Base-by-base conservation (phyloP, 2,113 vertebrate genomes). In the Murina feae region DNA sequence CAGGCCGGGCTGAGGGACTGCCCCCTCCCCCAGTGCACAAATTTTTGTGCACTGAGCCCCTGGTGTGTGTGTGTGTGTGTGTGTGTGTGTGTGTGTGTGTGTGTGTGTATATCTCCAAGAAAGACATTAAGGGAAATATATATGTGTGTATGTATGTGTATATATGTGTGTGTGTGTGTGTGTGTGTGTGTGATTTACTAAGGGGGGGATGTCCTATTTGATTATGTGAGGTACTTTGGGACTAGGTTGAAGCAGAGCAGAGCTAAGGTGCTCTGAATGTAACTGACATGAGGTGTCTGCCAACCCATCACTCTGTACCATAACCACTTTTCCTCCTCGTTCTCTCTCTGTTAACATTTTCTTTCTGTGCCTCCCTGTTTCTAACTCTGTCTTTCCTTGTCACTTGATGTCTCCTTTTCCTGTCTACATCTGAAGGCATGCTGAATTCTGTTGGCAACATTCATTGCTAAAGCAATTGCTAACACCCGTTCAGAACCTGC, bases 251-350 rank as follows among this genome's bases (percentile, higher is more conserved):
- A 49, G 35, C n/a, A 60, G 60, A 17, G 51, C 25, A 74, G 55
- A 93, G 6, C n/a, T 53, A 65, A 23, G 23, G 1, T 2, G 6
- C 12, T 25, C 32, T 63, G 51, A 51, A 8, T 30, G 16, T 49
- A 51, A 55, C 23, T 28, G 4, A 23, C 5, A 21, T 39, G 17
- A 32, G 18, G 32, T 17, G 2, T 68, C 21, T n/a, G 10, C 4
- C 25, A 9, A 5, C 9, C 13, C 9, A 37, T 53, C 65, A 51
- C 17, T 58, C 25, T 58, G 2, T 23, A 44, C 16, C 1, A 30
- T 2, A 72, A 4, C 30, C 28, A 12, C n/a, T 2, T 32, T 25
- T n/a, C 3, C 4, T n/a, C 20, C 30, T 30, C 1, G 1, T 47
- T 17, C 20, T 66, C 78, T 81, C 16, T 82, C 79, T n/a, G 32